phyloP scores from a whole-genome alignment of 1,140 invertebrate genomes.

The Bicyclus anynana region DNA sequence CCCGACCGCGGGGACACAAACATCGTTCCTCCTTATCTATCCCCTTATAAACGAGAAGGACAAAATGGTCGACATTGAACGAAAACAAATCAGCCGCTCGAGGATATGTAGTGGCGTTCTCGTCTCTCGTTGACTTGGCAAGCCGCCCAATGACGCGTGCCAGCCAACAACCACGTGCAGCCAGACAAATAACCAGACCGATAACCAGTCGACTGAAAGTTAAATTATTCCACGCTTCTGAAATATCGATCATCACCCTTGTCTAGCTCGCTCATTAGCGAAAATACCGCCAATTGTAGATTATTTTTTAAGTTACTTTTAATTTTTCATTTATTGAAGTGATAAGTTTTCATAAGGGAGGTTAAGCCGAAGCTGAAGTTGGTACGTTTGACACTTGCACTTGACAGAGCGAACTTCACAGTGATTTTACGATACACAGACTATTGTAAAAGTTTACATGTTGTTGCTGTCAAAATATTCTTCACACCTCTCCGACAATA shows the following conservation, averaged over 20 bases:
- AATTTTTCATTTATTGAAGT: too few species aligned
- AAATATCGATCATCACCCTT: slow-evolving; percentile 14
- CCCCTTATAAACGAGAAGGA: slow-evolving; percentile 24
- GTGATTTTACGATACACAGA: too few species aligned
- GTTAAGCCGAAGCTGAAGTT: too few species aligned
- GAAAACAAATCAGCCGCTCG: slow-evolving; percentile 26
- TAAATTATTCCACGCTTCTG: slow-evolving; percentile 6
- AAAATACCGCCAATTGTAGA: too few species aligned
- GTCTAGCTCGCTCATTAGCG: too few species aligned
- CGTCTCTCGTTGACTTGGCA: slow-evolving; percentile 42
- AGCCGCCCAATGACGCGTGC: slow-evolving; percentile 36
- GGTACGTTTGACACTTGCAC: too few species aligned
- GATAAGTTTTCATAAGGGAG: too few species aligned
- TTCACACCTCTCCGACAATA: too few species aligned
- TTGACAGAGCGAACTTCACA: too few species aligned
- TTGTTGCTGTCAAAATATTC: too few species aligned
- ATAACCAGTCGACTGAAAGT: not conserved
- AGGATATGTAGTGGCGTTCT: slow-evolving; percentile 24
- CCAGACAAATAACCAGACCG: slow-evolving; percentile 12
- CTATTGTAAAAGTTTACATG: too few species aligned
- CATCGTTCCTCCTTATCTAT: slow-evolving; percentile 22
- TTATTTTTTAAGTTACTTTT: too few species aligned
- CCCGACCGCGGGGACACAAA: slow-evolving; percentile 29
- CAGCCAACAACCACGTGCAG: slow-evolving; percentile 33
- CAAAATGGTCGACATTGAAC: slow-evolving; percentile 27